phyloP scores from a whole-genome alignment of 2,797 vertebrate genomes.

The Alouatta caraya region DNA sequence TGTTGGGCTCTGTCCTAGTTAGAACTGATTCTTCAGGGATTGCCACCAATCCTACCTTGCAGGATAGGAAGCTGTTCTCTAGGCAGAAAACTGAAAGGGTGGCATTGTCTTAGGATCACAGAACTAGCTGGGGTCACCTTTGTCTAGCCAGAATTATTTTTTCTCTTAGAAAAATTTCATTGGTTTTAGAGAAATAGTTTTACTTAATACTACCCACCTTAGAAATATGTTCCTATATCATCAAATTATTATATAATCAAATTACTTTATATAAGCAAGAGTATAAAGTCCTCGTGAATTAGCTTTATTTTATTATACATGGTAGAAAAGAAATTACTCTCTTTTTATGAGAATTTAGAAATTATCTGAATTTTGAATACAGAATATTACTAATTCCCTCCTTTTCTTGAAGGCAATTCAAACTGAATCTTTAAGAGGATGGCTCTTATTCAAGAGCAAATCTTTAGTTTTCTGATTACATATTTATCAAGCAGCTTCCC shows the following conservation, averaged over 20 bases:
- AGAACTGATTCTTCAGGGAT: background rate
- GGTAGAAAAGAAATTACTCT: background rate
- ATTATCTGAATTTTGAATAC: background rate
- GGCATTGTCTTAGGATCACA: background rate
- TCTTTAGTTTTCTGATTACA: background rate
- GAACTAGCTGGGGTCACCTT: background rate
- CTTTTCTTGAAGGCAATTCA: background rate
- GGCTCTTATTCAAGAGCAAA: background rate
- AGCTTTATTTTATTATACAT: slow-evolving; percentile 1
- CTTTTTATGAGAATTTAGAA: slow-evolving; percentile 15
- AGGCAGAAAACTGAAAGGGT: background rate
- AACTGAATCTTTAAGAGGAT: background rate
- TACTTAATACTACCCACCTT: background rate
- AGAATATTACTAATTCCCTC: background rate
- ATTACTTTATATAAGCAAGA: background rate
- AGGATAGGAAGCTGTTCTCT: background rate
- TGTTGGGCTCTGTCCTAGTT: background rate
- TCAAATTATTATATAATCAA: background rate
- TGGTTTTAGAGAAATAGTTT: background rate
- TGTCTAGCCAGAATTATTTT: background rate
- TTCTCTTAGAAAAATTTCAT: background rate
- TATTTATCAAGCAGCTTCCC: background rate
- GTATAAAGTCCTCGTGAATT: background rate
- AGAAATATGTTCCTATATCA: background rate
- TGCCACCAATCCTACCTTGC: background rate